Evolutionary conservation across 2,888 invertebrate species (phyloP).

Genomic region (Zygothrica quintamaculata): DNA sequence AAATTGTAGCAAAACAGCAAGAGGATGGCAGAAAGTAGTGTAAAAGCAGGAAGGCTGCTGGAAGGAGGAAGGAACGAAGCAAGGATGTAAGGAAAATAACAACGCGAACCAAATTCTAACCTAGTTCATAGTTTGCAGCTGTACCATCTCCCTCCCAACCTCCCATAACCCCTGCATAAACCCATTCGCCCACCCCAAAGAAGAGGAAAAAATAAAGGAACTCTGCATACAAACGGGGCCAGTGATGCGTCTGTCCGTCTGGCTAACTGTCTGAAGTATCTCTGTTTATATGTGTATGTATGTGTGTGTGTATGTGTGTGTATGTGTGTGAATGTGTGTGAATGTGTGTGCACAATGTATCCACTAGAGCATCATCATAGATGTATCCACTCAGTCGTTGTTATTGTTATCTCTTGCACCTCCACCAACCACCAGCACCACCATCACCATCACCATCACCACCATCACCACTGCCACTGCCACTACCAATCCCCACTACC

Average conservation of each 20-base stretch:
- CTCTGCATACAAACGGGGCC: slow-evolving; percentile 69
- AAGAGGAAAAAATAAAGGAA: slow-evolving; percentile 32
- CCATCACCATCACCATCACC: neutral
- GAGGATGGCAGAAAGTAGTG: slow-evolving; percentile 1
- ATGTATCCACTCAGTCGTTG: slow-evolving; percentile 68
- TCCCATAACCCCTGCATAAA: neutral
- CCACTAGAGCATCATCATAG: slow-evolving; percentile 76
- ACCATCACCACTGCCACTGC: neutral
- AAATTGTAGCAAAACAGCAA: neutral
- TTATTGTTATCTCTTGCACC: slow-evolving; percentile 43
- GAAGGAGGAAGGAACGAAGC: no score
- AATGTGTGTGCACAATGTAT: slow-evolving; percentile 62
- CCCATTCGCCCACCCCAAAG: slow-evolving; percentile 21
- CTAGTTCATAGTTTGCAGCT: slow-evolving; percentile 40
- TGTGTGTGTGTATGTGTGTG: neutral
- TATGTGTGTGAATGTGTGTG: slow-evolving; percentile 1
- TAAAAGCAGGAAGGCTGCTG: no score
- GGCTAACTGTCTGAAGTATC: slow-evolving; percentile 24
- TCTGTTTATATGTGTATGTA: neutral
- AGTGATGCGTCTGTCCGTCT: slow-evolving; percentile 40
- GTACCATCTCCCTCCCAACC: no score
- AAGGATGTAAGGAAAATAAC: slow-evolving; percentile 2
- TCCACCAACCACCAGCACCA: neutral
- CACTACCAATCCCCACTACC: neutral
- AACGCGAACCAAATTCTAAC: slow-evolving; percentile 38